phyloP scores from a whole-genome alignment of 2,888 invertebrate species.

The Nymphalis polychloros region DNA sequence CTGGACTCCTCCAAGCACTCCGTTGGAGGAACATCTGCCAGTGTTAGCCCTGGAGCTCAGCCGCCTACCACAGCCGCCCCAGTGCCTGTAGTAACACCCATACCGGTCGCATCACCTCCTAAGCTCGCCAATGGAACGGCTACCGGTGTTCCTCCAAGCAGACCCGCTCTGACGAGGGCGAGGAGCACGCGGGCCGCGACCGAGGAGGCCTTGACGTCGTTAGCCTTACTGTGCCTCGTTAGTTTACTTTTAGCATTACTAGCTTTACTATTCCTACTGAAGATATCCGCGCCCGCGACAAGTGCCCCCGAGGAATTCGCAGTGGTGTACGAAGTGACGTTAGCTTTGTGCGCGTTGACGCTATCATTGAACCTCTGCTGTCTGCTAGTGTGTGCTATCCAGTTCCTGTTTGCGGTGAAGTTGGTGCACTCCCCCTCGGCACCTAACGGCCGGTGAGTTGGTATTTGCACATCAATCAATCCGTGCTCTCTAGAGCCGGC shows the following conservation, averaged over 20 bases:
- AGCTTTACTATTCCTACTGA: slow-evolving; percentile 91
- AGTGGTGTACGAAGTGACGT: slow-evolving; percentile 94
- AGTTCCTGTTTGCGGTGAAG: slow-evolving; percentile 96
- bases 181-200: slow-evolving; percentile 68
- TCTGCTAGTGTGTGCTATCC: slow-evolving; percentile 95
- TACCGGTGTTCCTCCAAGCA: slow-evolving; percentile 71
- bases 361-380: slow-evolving; percentile 94
- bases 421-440: slow-evolving; percentile 92
- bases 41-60: slow-evolving; percentile 81
- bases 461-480: slow-evolving; percentile 46
- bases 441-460: slow-evolving; percentile 85
- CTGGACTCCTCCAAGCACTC: slow-evolving; percentile 85
- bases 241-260: slow-evolving; percentile 91
- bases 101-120: slow-evolving; percentile 69
- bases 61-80: slow-evolving; percentile 52
- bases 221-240: slow-evolving; percentile 92
- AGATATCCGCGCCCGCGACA: slow-evolving; percentile 88
- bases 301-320: slow-evolving; percentile 89
- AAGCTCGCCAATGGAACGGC: slow-evolving; percentile 81
- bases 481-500: slow-evolving; percentile 38
- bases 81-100: slow-evolving; percentile 56
- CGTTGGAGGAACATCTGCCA: slow-evolving; percentile 80
- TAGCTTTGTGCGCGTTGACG: slow-evolving; percentile 93
- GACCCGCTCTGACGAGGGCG: slow-evolving; percentile 60
- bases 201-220: slow-evolving; percentile 90